These are phyloP conservation scores for Dendrocincla tyrannina DNA, from an alignment of 2,797 vertebrate genomes.

Conservation along the genomic window DNA sequence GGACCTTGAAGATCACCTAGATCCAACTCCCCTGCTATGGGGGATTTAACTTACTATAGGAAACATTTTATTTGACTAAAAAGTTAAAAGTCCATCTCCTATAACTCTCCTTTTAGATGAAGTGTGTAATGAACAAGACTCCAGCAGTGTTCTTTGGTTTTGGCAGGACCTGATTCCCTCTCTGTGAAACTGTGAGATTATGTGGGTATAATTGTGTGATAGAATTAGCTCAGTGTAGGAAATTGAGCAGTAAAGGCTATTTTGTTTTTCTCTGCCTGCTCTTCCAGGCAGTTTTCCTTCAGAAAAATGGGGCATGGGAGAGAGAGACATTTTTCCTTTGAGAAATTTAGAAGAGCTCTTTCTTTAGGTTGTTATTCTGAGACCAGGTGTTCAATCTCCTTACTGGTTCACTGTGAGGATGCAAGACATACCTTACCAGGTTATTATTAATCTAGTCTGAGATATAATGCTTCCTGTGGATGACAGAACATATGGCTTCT, in stretches of 20 bases:
- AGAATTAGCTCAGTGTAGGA: background rate
- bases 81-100: background rate
- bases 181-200: background rate
- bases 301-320: background rate
- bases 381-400: background rate
- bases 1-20: background rate
- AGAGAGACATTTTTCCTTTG: background rate
- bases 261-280: background rate
- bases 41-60: background rate
- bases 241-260: background rate
- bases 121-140: background rate
- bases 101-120: background rate
- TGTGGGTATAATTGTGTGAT: background rate
- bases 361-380: background rate
- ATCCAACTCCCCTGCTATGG: background rate
- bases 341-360: background rate
- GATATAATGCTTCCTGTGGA: background rate
- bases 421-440: background rate
- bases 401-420: background rate
- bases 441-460: background rate
- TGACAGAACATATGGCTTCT: background rate
- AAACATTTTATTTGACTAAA: background rate
- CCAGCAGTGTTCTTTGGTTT: background rate
- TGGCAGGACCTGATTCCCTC: background rate
- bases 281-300: background rate